Conservation (phyloP, 2,113 vertebrate species). For the Chrysemys picta region DNA sequence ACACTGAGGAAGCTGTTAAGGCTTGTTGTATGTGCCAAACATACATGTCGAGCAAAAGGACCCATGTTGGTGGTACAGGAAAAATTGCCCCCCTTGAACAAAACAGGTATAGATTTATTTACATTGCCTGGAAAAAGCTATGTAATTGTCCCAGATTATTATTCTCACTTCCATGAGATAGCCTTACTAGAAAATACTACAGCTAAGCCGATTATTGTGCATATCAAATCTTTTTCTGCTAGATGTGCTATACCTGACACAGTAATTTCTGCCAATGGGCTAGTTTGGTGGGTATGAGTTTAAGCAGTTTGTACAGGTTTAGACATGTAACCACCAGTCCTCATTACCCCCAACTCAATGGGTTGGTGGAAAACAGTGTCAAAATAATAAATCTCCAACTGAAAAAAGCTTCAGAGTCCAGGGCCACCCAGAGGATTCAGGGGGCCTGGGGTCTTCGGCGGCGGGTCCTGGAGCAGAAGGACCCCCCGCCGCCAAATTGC, state of each 20-base stretch:
- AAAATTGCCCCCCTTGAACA: neutral
- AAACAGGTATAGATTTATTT: neutral
- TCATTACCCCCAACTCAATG: too few relatives aligned
- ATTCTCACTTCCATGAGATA: neutral
- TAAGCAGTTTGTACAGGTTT: too few relatives aligned
- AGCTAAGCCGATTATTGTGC: neutral
- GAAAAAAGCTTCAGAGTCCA: too few relatives aligned
- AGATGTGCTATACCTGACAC: neutral
- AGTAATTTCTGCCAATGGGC: too few relatives aligned
- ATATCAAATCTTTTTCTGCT: neutral
- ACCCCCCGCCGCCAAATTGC: too few relatives aligned
- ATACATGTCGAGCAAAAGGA: neutral
- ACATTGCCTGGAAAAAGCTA: neutral
- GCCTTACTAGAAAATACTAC: neutral
- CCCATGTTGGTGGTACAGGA: neutral
- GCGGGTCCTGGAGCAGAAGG: too few relatives aligned
- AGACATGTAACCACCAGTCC: too few relatives aligned
- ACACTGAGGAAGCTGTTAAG: constrained; percentile 1
- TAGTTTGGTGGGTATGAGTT: too few relatives aligned
- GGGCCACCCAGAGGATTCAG: too few relatives aligned
- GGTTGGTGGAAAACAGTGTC: too few relatives aligned
- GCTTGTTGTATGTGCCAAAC: neutral
- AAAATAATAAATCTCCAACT: too few relatives aligned
- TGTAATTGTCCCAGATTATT: neutral
- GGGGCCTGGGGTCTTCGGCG: too few relatives aligned